A percentile compares a stretch with the other conserved stretches of the same genome.
phyloP scores from a whole-genome alignment of 1,140 invertebrate genomes.

The Heliconius melpomene region DNA sequence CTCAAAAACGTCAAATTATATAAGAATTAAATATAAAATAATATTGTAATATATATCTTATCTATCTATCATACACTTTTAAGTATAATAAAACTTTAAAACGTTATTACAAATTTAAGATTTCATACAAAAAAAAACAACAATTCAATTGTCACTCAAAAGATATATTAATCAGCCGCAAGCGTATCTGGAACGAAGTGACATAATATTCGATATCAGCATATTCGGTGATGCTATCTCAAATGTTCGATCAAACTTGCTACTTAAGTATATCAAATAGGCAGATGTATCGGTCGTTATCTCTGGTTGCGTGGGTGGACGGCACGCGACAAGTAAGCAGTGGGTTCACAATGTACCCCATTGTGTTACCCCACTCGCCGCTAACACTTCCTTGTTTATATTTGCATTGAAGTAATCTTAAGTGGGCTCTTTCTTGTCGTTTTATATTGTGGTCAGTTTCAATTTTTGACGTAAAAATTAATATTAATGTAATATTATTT shows the following conservation, averaged over 20 bases:
- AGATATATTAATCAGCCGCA: constrained; percentile 16
- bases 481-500: background rate
- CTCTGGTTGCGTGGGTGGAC: constrained; percentile 72
- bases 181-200: constrained; percentile 31
- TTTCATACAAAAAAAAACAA: background rate
- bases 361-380: constrained; percentile 66
- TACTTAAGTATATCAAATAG: constrained; percentile 62
- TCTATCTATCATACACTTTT: background rate
- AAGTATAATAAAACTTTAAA: background rate
- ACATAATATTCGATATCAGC: constrained; percentile 39
- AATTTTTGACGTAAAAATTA: background rate
- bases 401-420: constrained; percentile 35
- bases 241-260: constrained; percentile 50
- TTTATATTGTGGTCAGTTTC: background rate
- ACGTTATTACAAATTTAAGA: background rate
- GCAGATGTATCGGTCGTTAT: constrained; percentile 78
- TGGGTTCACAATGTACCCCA: constrained; percentile 68
- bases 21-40: background rate
- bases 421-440: constrained; percentile 2
- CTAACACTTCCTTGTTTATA: constrained; percentile 70
- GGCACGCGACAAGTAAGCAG: constrained; percentile 64
- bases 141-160: background rate
- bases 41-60: background rate
- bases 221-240: constrained; percentile 38
- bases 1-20: background rate